These are phyloP conservation scores for Eurytoma adleriae DNA, from an alignment of 2,888 invertebrate genomes.

Conservation along the genomic window DNA sequence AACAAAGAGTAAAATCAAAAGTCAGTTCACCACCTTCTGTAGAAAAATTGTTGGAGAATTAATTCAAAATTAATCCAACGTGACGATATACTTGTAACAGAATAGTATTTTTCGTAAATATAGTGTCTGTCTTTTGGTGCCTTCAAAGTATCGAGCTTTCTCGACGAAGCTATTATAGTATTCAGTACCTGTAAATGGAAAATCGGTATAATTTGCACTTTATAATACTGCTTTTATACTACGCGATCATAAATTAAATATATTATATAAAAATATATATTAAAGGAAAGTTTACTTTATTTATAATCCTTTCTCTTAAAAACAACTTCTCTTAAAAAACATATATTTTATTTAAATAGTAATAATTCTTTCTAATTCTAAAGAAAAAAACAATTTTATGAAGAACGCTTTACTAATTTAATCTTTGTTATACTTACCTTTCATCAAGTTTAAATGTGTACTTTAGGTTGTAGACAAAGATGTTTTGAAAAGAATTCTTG, in stretches of 20 bases:
- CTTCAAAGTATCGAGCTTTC: constrained; percentile 47
- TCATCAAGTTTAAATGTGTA: too few relatives aligned
- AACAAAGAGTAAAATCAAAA: constrained; percentile 15
- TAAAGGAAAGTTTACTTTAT: constrained; percentile 1
- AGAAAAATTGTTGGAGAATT: neutral
- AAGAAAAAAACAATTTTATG: too few relatives aligned
- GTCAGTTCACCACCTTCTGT: constrained; percentile 3
- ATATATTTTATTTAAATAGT: too few relatives aligned
- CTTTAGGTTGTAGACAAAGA: too few relatives aligned
- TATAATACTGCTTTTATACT: constrained; percentile 55
- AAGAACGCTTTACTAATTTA: too few relatives aligned
- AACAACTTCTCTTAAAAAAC: neutral
- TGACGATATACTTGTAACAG: constrained; percentile 25
- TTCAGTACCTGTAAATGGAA: constrained; percentile 51
- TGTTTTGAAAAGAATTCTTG: too few relatives aligned
- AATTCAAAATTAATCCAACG: constrained; percentile 31
- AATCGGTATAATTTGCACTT: constrained; percentile 53
- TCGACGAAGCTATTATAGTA: constrained; percentile 47
- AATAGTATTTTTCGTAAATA: constrained; percentile 51
- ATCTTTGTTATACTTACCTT: too few relatives aligned
- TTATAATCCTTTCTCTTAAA: neutral
- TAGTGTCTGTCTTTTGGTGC: constrained; percentile 43
- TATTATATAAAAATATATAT: constrained; percentile 32
- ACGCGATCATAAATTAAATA: constrained; percentile 22
- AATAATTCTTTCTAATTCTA: too few relatives aligned